Evolutionary conservation across 2,113 vertebrate genomes (phyloP).

Genomic region (Trogon surrucura): DNA sequence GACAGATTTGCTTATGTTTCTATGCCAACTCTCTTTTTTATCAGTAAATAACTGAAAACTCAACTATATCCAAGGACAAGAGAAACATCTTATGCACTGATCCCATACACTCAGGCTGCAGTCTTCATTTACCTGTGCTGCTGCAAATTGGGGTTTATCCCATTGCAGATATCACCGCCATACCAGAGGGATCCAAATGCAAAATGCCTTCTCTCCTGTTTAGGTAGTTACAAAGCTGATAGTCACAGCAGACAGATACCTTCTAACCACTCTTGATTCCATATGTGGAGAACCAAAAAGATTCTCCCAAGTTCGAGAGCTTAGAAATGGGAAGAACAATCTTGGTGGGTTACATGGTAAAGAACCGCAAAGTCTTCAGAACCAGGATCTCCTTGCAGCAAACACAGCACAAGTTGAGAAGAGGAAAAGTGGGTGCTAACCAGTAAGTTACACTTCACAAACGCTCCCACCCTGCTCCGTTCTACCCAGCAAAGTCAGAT

Average conservation of each 20-base stretch:
- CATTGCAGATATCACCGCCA: background rate
- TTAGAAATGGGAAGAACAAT: background rate
- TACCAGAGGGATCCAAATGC: background rate
- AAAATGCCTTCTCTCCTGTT: background rate
- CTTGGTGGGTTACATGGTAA: background rate
- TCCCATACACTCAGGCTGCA: background rate
- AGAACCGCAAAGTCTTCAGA: background rate
- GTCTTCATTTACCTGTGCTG: background rate
- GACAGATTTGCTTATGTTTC: background rate
- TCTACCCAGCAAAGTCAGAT: background rate
- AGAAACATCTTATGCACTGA: background rate
- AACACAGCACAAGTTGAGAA: background rate
- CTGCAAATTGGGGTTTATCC: background rate
- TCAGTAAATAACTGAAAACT: background rate
- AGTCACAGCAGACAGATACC: background rate
- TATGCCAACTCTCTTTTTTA: background rate
- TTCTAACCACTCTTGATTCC: background rate
- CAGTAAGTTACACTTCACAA: rapidly evolving
- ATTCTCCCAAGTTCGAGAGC: background rate
- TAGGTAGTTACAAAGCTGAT: background rate
- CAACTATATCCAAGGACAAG: background rate
- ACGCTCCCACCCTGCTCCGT: background rate
- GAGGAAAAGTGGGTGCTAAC: background rate
- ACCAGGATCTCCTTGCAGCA: background rate
- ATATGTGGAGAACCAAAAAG: background rate